Evolutionary conservation across 2,113 vertebrate species (phyloP).

Genomic region (Sardina pilchardus): DNA sequence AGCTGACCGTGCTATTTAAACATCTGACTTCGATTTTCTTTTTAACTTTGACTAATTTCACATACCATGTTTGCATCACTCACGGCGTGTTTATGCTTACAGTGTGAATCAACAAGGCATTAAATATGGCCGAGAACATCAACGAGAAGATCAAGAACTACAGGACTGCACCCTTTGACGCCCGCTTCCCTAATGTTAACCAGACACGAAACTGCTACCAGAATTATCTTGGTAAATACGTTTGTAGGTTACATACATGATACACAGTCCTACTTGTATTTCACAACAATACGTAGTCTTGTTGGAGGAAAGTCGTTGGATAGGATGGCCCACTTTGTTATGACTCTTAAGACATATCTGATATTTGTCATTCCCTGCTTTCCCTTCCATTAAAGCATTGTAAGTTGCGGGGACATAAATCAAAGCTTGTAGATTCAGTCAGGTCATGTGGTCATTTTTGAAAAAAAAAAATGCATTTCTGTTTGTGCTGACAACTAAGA

Average conservation of each 20-base stretch:
- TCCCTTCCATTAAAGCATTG: too few relatives aligned
- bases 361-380: neutral
- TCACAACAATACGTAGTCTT: neutral
- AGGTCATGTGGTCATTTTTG: too few relatives aligned
- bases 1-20: neutral
- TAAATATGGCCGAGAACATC: slow-evolving; percentile 67
- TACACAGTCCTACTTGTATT: neutral
- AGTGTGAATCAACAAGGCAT: neutral
- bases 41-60: too few relatives aligned
- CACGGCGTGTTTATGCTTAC: neutral
- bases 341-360: neutral
- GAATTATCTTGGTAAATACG: slow-evolving; percentile 75
- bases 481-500: too few relatives aligned
- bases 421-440: too few relatives aligned
- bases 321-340: neutral
- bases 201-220: slow-evolving; percentile 82
- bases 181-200: slow-evolving; percentile 81
- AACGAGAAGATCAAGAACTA: slow-evolving; percentile 72
- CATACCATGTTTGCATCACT: neutral
- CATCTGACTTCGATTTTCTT: too few relatives aligned
- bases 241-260: neutral
- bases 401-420: too few relatives aligned
- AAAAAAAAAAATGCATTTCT: too few relatives aligned
- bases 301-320: neutral
- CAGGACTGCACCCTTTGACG: slow-evolving; percentile 79